Evolutionary conservation across 2,113 vertebrate species (phyloP).

Genomic region (Planiliza haematocheilus): DNA sequence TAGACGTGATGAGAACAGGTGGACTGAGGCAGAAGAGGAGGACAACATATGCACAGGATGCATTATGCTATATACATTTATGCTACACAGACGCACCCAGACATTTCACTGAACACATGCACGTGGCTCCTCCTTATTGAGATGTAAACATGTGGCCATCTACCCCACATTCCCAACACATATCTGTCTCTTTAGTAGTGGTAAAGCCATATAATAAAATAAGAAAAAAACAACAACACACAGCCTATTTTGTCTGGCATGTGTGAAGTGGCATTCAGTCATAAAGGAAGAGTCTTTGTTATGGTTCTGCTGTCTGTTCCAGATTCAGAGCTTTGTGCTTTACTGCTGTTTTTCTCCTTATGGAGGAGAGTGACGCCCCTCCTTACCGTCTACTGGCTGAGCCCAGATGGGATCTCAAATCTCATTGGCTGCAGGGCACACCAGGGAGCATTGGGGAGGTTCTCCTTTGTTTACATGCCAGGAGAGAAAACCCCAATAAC

Average conservation of each 20-base stretch:
- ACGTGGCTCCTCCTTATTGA: constrained; percentile 6
- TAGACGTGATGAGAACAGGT: constrained; percentile 57
- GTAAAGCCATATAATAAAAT: constrained; percentile 23
- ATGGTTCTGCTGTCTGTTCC: constrained; percentile 61
- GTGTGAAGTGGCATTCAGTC: constrained; percentile 34
- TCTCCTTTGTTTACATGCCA: constrained; percentile 83
- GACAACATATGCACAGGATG: constrained; percentile 27
- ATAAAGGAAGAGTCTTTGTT: constrained; percentile 72
- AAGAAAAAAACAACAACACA: too few relatives aligned
- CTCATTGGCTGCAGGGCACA: constrained; percentile 71
- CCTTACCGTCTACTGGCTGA: constrained; percentile 63
- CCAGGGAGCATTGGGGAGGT: constrained; percentile 61
- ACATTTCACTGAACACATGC: background rate
- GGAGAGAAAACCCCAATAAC: constrained; percentile 74
- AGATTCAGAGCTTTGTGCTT: constrained; percentile 79
- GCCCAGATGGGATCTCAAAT: constrained; percentile 55
- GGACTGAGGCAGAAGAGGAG: constrained; percentile 30
- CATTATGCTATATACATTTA: too few relatives aligned
- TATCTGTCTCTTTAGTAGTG: constrained; percentile 4
- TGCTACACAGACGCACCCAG: background rate
- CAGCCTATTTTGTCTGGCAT: constrained; percentile 20
- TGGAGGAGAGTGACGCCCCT: constrained; percentile 58
- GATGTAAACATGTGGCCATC: constrained; percentile 31
- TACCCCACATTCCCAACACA: background rate
- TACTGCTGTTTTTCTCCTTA: constrained; percentile 59